A percentile compares a stretch with the other conserved stretches of the same genome.
Conservation (phyloP, 2,888 invertebrate genomes). For the Cheilosia grossa region DNA sequence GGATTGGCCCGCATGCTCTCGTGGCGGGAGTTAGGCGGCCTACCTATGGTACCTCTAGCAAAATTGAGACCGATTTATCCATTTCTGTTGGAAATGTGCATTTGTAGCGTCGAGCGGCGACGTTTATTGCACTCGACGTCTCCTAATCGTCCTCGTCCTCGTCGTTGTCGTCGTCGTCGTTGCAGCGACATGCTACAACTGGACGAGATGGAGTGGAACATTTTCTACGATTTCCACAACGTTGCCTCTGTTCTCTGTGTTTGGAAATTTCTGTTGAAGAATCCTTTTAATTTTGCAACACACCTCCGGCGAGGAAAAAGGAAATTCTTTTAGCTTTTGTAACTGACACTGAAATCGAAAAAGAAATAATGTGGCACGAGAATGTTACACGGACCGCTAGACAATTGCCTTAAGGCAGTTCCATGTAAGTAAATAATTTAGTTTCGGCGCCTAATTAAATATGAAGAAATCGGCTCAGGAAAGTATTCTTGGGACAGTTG, state of each 20-base stretch:
- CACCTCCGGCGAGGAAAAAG: slow-evolving; percentile 19
- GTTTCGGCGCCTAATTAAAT: slow-evolving; percentile 51
- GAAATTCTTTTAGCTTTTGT: slow-evolving; percentile 60
- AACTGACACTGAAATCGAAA: slow-evolving; percentile 22
- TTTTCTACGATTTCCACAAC: slow-evolving; percentile 51
- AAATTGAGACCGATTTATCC: slow-evolving; percentile 56
- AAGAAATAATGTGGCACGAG: slow-evolving; percentile 25
- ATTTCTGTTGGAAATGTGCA: slow-evolving; percentile 60
- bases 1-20: slow-evolving; percentile 57
- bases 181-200: slow-evolving; percentile 47
- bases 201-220: slow-evolving; percentile 61
- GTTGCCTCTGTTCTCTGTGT: slow-evolving; percentile 20
- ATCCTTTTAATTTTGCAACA: slow-evolving; percentile 68
- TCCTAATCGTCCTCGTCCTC: slow-evolving; percentile 36
- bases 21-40: slow-evolving; percentile 44
- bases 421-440: slow-evolving; percentile 53
- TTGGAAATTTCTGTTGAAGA: slow-evolving; percentile 19
- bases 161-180: slow-evolving; percentile 20
- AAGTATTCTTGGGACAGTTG: no score
- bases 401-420: slow-evolving; percentile 44
- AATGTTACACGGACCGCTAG: slow-evolving; percentile 12
- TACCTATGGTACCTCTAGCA: slow-evolving; percentile 32
- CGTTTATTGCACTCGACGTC: slow-evolving; percentile 68
- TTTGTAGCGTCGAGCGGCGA: slow-evolving; percentile 61
- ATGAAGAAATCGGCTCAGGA: background rate